A percentile compares a stretch with the other conserved stretches of the same genome.
These are phyloP conservation scores for Junco hyemalis DNA, from an alignment of 2,113 vertebrate species.

Conservation along the genomic window DNA sequence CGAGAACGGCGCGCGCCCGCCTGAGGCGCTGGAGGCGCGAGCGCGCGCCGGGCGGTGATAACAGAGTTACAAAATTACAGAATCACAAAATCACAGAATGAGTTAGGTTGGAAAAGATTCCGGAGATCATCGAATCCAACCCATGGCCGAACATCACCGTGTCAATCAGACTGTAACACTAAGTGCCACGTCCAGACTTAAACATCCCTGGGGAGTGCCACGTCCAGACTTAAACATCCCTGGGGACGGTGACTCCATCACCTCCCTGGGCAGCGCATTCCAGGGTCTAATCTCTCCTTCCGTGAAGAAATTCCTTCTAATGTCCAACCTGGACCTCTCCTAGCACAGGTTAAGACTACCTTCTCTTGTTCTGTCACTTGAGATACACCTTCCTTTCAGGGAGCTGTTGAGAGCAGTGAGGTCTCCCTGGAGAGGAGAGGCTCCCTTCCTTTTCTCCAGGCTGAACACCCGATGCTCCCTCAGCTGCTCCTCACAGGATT, in stretches of 20 bases:
- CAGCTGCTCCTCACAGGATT: not conserved
- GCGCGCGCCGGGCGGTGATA: rapidly evolving
- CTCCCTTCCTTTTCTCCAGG: not conserved
- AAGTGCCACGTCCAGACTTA: not conserved
- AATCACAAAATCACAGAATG: rapidly evolving
- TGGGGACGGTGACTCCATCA: not conserved
- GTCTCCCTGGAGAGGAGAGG: not conserved
- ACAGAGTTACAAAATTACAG: too few species aligned
- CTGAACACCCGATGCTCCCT: not conserved
- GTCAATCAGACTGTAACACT: not conserved
- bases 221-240: too few species aligned
- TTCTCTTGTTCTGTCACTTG: not conserved
- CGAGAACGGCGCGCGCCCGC: rapidly evolving
- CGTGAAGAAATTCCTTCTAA: not conserved
- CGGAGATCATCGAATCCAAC: not conserved
- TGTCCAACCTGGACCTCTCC: not conserved
- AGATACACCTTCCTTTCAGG: not conserved
- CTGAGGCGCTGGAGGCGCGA: rapidly evolving
- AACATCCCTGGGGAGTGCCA: not conserved
- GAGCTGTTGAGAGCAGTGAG: rapidly evolving
- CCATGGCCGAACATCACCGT: not conserved
- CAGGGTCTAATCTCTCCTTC: not conserved
- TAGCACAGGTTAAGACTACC: not conserved
- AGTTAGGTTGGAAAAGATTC: not conserved
- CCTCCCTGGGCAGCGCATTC: not conserved